Evolutionary conservation across 2,797 vertebrate species (phyloP), one percentile per base, ranked within the genome.

Genomic region (Cyclura pinguis): DNA sequence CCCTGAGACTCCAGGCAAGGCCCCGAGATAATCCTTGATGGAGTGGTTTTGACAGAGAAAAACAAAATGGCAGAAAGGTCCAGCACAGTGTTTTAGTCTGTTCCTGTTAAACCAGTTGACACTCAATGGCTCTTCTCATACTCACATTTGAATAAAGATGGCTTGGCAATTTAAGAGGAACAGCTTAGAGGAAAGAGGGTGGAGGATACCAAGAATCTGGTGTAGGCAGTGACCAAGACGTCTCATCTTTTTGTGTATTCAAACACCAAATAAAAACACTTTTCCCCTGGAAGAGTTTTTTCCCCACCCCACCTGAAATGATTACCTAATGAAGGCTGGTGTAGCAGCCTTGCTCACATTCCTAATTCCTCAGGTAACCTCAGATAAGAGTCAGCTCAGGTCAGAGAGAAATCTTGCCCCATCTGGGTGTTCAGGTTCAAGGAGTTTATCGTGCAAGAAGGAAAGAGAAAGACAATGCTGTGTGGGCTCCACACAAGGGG

Each of bases 371-470:
- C 27, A 32, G 52, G 52, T 29, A 24, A 86, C 16, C 55, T 76
- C n/a, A 90, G n/a, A n/a, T 38, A 38, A 77, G 57, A 76, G 57
- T 20, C 50, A 55, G 24, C 12, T 78, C 27, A 84, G 74, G 35
- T 69, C 27, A 91, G 80, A 91, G 62, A 42, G 7, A 83, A 52
- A 18, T 83, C 13, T 47, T 84, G 80, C 50, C 78, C 29, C 59
- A 59, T 57, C 29, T 59, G 16, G 64, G 32, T 84, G 32, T 78
- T 73, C 72, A 67, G 52, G 35, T 87, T 84, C 85, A 84, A 87
- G 22, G 73, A 87, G 20, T 80, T 78, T 91, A 87, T 88, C 72
- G 20, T n/a, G n/a, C 77, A 32, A 80, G 20, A 57, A 84, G 69
- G 16, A 35, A 55, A 72, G 29, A 85, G 77, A 35, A 6, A 64